Evolutionary conservation across 2,888 invertebrate species (phyloP).

Genomic region (Zootermopsis nevadensis): DNA sequence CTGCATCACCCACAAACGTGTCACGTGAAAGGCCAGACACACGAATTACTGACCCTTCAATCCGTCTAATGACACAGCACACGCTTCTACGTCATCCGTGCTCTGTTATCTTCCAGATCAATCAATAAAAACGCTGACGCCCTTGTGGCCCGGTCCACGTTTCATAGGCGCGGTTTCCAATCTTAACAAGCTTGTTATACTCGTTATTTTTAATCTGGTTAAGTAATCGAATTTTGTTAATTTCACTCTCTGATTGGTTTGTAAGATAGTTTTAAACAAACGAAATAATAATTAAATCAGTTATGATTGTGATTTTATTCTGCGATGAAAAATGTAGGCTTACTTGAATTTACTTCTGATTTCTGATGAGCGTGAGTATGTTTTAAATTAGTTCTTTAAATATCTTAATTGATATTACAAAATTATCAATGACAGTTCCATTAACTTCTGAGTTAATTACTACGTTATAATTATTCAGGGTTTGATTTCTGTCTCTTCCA

Average conservation of each 20-base stretch:
- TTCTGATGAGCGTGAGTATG: neutral
- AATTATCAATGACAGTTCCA: too few relatives aligned
- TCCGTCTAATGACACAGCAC: neutral
- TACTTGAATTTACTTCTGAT: neutral
- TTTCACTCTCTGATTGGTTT: neutral
- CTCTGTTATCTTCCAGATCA: neutral
- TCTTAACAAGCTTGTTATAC: neutral
- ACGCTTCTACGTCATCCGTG: neutral
- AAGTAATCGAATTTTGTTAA: neutral
- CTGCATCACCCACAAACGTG: neutral
- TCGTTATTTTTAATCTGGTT: neutral
- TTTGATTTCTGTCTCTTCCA: too few relatives aligned
- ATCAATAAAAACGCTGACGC: neutral
- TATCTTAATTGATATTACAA: too few relatives aligned
- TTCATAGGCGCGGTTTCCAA: neutral
- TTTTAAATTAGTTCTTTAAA: too few relatives aligned
- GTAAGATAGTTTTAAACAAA: conserved; percentile 19
- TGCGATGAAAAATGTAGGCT: neutral
- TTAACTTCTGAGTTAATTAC: too few relatives aligned
- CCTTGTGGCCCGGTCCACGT: conserved; percentile 15
- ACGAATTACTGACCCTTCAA: neutral
- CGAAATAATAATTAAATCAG: neutral
- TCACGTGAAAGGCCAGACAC: neutral
- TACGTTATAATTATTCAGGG: too few relatives aligned
- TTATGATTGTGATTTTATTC: neutral